These are phyloP conservation scores for Lophius americanus DNA, from an alignment of 2,797 vertebrate genomes.

Conservation along the genomic window DNA sequence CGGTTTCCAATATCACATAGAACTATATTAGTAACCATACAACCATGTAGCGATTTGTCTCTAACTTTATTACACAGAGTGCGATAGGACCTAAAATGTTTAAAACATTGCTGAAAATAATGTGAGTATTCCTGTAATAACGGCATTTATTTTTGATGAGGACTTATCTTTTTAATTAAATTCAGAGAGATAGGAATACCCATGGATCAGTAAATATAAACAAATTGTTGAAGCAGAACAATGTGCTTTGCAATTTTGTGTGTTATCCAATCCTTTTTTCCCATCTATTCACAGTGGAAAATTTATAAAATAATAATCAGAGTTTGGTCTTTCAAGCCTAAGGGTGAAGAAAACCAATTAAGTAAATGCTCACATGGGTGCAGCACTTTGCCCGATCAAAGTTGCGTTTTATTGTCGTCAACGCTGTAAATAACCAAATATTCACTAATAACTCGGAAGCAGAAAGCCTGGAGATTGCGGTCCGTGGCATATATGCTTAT, in stretches of 20 bases:
- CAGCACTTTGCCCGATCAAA: background rate
- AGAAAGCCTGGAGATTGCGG: slow-evolving; percentile 1
- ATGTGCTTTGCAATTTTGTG: slow-evolving; percentile 3
- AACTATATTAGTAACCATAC: background rate
- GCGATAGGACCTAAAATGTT: background rate
- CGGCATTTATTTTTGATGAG: slow-evolving; percentile 29
- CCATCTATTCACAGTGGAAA: slow-evolving; percentile 13
- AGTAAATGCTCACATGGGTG: slow-evolving; percentile 24
- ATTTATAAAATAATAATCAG: slow-evolving; percentile 26
- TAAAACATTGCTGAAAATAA: background rate
- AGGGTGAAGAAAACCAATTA: slow-evolving; percentile 26
- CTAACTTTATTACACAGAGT: background rate
- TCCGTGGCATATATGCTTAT: slow-evolving; percentile 1
- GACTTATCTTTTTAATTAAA: slow-evolving; percentile 27
- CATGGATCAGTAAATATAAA: slow-evolving; percentile 17
- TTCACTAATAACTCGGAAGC: slow-evolving; percentile 12
- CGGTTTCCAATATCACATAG: slow-evolving; percentile 3
- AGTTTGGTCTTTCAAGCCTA: slow-evolving; percentile 22
- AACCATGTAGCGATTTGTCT: background rate
- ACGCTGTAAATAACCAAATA: slow-evolving; percentile 32
- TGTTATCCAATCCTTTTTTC: slow-evolving; percentile 10
- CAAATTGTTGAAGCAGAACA: slow-evolving; percentile 11
- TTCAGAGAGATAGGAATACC: background rate
- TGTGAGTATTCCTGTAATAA: slow-evolving; percentile 7
- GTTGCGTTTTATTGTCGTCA: slow-evolving; percentile 5